A percentile compares a stretch with the other conserved stretches of the same genome.
Evolutionary conservation across 2,888 invertebrate species (phyloP).

Genomic region (Rotaria magnacalcarata): DNA sequence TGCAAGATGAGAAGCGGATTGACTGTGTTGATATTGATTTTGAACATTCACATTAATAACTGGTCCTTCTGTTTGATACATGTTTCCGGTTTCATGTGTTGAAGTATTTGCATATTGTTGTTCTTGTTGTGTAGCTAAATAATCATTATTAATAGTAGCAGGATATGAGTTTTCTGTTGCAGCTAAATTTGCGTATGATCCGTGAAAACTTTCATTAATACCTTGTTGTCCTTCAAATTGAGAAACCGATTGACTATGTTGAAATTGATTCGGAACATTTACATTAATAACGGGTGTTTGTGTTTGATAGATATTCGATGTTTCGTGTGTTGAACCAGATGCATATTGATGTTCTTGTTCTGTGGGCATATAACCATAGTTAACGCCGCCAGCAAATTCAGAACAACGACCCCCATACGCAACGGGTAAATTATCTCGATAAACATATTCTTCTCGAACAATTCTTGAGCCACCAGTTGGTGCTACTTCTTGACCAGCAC

Average conservation of each 20-base stretch:
- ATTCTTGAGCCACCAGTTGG: not conserved
- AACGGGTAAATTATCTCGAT: constrained; percentile 38
- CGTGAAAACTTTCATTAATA: not conserved
- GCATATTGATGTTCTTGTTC: constrained; percentile 18
- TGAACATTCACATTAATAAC: not conserved
- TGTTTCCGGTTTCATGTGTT: not conserved
- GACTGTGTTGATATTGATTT: not conserved
- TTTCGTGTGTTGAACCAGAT: not conserved
- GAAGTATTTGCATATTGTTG: not conserved
- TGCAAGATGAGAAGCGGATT: not conserved
- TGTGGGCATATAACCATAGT: constrained; percentile 39
- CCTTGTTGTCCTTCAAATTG: not conserved
- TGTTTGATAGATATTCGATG: not conserved
- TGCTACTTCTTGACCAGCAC: not conserved
- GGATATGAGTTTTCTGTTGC: too few species aligned
- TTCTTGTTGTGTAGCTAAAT: not conserved
- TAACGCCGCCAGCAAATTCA: constrained; percentile 3
- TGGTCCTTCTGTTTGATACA: constrained; percentile 6
- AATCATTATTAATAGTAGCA: too few species aligned
- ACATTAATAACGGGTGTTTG: not conserved
- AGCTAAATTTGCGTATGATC: not conserved
- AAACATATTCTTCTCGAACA: constrained; percentile 33
- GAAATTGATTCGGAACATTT: not conserved
- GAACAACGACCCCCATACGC: constrained; percentile 37
- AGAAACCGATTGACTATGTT: not conserved